phyloP scores from a whole-genome alignment of 2,888 invertebrate genomes.

The Ichneumoninae sp. region DNA sequence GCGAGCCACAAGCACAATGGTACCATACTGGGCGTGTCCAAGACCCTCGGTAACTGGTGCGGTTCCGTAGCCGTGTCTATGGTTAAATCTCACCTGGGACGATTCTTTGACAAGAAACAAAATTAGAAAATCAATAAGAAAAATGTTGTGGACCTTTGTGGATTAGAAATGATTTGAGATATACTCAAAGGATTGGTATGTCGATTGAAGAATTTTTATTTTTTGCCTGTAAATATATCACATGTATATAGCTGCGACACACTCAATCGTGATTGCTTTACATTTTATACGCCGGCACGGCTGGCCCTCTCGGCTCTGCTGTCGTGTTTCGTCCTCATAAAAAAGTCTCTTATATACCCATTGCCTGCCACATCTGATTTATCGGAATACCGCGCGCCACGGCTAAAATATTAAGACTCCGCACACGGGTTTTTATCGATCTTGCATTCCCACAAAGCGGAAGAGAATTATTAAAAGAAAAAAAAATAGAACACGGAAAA shows the following conservation, averaged over 20 bases:
- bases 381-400: constrained; percentile 30
- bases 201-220: neutral
- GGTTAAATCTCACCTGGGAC: neutral
- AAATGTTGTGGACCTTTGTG: neutral
- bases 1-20: constrained; percentile 72
- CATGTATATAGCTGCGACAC: neutral
- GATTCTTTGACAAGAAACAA: neutral
- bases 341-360: constrained; percentile 36
- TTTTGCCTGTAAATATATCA: neutral
- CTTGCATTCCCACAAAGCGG: constrained; percentile 26
- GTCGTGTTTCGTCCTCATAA: constrained; percentile 40
- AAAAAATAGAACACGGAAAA: constrained; percentile 15
- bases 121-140: neutral
- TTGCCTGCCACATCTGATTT: constrained; percentile 11
- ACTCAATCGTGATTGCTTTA: constrained; percentile 19
- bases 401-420: constrained; percentile 53
- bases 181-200: neutral
- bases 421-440: constrained; percentile 52
- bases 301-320: neutral
- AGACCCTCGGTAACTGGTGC: constrained; percentile 66
- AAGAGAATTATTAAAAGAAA: constrained; percentile 22
- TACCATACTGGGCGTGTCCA: constrained; percentile 73
- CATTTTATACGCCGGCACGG: constrained; percentile 14
- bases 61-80: no score
- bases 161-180: neutral